Evolutionary conservation across 2,113 vertebrate genomes (phyloP).

Genomic region (Potamarius usumacintae): DNA sequence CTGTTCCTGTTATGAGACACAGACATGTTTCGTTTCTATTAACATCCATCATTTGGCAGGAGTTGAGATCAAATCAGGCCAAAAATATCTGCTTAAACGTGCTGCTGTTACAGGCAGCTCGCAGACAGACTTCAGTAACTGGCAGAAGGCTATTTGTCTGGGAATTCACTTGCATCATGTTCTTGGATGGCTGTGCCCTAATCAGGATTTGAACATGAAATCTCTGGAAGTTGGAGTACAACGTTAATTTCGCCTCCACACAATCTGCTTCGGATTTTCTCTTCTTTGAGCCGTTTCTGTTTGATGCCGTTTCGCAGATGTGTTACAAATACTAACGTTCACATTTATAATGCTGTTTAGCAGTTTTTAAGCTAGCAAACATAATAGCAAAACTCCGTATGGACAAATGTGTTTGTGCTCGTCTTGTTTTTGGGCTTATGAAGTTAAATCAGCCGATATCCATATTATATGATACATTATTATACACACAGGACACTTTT

Average conservation of each 20-base stretch:
- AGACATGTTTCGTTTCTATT: neutral
- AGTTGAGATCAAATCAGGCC: neutral
- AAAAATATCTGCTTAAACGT: neutral
- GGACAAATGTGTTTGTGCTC: neutral
- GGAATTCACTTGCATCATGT: neutral
- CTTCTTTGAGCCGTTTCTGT: neutral
- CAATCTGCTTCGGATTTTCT: neutral
- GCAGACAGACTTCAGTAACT: neutral
- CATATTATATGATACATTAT: too few species aligned
- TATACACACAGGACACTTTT: too few species aligned
- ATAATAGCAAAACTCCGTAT: neutral
- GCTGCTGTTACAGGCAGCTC: neutral
- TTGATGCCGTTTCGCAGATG: neutral
- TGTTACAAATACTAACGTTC: neutral
- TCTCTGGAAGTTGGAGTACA: neutral
- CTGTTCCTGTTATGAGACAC: slow-evolving; percentile 79
- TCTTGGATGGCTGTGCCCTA: neutral
- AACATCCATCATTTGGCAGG: too few species aligned
- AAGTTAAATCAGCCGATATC: neutral
- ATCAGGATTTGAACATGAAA: neutral
- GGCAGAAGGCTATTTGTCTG: too few species aligned
- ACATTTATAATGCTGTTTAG: neutral
- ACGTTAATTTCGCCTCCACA: neutral
- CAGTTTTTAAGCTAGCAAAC: neutral
- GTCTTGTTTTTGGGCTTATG: neutral